A percentile compares a stretch with the other conserved stretches of the same genome.
Evolutionary conservation across 2,797 vertebrate species (phyloP).

Genomic region (Spinibarbus caldwelli): DNA sequence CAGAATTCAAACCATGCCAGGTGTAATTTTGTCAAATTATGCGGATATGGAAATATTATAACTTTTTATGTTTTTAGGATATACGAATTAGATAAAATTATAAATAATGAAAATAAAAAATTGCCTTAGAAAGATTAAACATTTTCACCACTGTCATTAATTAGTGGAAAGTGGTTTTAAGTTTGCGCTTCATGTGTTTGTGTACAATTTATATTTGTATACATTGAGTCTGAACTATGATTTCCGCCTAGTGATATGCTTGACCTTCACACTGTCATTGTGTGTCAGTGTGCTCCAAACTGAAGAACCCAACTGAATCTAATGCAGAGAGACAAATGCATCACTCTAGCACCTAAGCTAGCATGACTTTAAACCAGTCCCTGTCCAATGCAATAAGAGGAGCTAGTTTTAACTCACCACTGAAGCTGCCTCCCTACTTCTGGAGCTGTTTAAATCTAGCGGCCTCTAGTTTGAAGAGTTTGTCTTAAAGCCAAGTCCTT

Average conservation of each 20-base stretch:
- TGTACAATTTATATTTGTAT: too few relatives aligned
- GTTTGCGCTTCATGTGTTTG: neutral
- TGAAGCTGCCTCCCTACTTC: slow-evolving; percentile 16
- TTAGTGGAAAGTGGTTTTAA: neutral
- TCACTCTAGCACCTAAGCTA: slow-evolving; percentile 59
- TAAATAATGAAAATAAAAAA: neutral
- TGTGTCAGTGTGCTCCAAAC: slow-evolving; percentile 56
- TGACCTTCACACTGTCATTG: slow-evolving; percentile 58
- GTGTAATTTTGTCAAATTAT: neutral
- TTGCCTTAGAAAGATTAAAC: neutral
- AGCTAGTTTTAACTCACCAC: slow-evolving; percentile 43
- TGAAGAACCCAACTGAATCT: slow-evolving; percentile 58
- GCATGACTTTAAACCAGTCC: slow-evolving; percentile 64
- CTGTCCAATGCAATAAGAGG: slow-evolving; percentile 60
- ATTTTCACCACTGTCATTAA: too few relatives aligned
- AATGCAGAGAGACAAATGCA: slow-evolving; percentile 68
- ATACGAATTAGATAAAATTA: neutral
- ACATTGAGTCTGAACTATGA: slow-evolving; percentile 56
- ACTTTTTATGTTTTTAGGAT: neutral
- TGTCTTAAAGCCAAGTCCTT: slow-evolving; percentile 34
- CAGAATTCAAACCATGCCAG: neutral
- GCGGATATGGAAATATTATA: neutral
- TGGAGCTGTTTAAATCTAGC: slow-evolving; percentile 27
- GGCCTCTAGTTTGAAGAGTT: slow-evolving; percentile 9
- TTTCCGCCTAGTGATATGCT: slow-evolving; percentile 66